phyloP scores from a whole-genome alignment of 1,140 invertebrate genomes.

The Cydia amplana region DNA sequence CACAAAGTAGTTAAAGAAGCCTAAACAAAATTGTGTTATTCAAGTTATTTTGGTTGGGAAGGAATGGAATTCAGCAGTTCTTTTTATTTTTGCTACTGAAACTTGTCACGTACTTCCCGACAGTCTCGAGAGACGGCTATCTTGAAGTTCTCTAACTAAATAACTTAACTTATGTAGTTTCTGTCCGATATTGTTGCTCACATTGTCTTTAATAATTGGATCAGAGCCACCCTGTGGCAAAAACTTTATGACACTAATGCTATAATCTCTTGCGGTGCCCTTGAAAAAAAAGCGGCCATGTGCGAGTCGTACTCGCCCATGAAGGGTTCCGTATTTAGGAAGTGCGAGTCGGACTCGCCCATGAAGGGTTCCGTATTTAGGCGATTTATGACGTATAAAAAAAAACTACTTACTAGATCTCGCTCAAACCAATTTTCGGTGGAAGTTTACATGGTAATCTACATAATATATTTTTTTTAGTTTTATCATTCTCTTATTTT shows the following conservation, averaged over 20 bases:
- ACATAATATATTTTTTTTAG: too few relatives aligned
- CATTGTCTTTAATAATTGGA: not conserved
- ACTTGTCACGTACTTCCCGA: not conserved
- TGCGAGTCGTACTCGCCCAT: too few relatives aligned
- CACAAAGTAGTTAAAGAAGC: too few relatives aligned
- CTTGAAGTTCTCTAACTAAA: constrained; percentile 8
- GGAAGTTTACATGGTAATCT: too few relatives aligned
- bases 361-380: too few relatives aligned
- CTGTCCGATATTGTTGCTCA: not conserved
- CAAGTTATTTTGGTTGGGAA: not conserved
- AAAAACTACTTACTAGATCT: too few relatives aligned
- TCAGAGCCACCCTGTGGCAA: not conserved
- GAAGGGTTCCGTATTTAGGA: too few relatives aligned
- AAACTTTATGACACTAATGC: constrained; percentile 10
- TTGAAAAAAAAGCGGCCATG: not conserved
- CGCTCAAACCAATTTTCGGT: too few relatives aligned
- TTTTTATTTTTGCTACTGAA: not conserved
- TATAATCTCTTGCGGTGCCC: not conserved
- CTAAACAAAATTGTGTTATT: not conserved
- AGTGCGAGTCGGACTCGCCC: too few relatives aligned
- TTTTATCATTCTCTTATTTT: too few relatives aligned
- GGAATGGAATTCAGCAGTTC: not conserved
- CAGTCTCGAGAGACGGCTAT: not conserved
- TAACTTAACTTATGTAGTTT: not conserved
- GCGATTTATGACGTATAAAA: too few relatives aligned